Evolutionary conservation across 1,140 invertebrate species (phyloP).

Genomic region (Cardiocondyla obscurior): DNA sequence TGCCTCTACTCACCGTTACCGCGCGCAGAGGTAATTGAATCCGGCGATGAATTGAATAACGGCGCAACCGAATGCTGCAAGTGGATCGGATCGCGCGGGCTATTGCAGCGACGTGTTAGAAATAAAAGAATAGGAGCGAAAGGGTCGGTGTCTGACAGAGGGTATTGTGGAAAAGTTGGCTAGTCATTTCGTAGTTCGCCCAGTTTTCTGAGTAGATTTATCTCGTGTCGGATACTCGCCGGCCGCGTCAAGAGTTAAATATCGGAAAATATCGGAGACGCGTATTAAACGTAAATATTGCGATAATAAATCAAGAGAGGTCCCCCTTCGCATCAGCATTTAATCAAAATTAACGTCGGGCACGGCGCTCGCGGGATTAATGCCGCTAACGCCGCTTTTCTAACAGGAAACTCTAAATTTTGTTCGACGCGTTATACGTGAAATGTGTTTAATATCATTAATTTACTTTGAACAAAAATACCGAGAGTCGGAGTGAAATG

Average conservation of each 20-base stretch:
- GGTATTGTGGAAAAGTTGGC: conserved; percentile 47
- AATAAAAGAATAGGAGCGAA: conserved; percentile 40
- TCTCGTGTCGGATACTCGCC: background rate
- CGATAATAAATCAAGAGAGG: conserved; percentile 20
- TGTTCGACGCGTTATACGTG: background rate
- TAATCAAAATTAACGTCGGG: conserved; percentile 6
- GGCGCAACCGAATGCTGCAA: conserved; percentile 54
- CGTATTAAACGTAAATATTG: conserved; percentile 8
- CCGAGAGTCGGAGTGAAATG: background rate
- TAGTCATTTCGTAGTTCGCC: conserved; percentile 40
- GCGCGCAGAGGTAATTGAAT: conserved; percentile 51
- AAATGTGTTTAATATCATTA: background rate
- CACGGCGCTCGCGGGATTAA: background rate
- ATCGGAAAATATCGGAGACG: conserved; percentile 1
- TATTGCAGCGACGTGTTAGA: conserved; percentile 54
- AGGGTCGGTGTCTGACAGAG: conserved; percentile 39
- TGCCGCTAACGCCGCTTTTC: background rate
- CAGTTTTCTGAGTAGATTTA: conserved; percentile 44
- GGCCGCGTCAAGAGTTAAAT: conserved; percentile 18
- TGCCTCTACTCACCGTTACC: conserved; percentile 50
- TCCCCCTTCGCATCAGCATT: conserved; percentile 12
- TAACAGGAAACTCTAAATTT: background rate
- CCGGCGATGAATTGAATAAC: conserved; percentile 56
- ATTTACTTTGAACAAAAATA: background rate
- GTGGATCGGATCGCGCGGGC: conserved; percentile 51